phyloP scores from a whole-genome alignment of 2,888 invertebrate genomes.

The Serrognathus titanus region DNA sequence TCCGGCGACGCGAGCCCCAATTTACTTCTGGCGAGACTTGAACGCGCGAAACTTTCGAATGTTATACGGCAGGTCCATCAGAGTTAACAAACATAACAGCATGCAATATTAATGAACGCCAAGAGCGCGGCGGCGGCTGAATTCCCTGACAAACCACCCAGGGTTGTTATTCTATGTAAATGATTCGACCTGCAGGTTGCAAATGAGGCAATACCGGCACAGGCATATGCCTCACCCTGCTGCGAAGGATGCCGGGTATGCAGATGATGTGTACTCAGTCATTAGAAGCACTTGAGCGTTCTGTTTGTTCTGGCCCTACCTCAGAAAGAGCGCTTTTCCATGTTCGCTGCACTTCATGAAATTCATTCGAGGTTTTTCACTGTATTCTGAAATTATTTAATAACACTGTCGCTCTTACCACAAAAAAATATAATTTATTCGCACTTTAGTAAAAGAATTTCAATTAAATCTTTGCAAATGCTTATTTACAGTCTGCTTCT shows the following conservation, averaged over 20 bases:
- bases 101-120: conserved; percentile 40
- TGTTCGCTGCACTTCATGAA: conserved; percentile 2
- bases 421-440: too few relatives aligned
- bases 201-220: conserved; percentile 42
- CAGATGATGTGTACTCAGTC: conserved; percentile 49
- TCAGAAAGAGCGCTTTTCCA: conserved; percentile 15
- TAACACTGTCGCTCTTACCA: too few relatives aligned
- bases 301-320: conserved; percentile 39
- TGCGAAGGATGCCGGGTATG: conserved; percentile 32
- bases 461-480: too few relatives aligned
- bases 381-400: background rate
- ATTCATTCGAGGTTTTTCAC: background rate
- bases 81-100: conserved; percentile 24
- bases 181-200: conserved; percentile 46
- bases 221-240: conserved; percentile 33
- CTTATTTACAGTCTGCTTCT: too few relatives aligned
- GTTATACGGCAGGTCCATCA: conserved; percentile 4
- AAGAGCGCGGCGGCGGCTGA: conserved; percentile 28
- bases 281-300: conserved; percentile 46
- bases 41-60: background rate
- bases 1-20: too few relatives aligned
- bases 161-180: conserved; percentile 47
- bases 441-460: too few relatives aligned
- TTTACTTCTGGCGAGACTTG: too few relatives aligned
- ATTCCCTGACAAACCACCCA: conserved; percentile 39